Evolutionary conservation across 2,888 invertebrate genomes (phyloP), one percentile per base, ranked within the genome.

Genomic region (Escarpia spicata): DNA sequence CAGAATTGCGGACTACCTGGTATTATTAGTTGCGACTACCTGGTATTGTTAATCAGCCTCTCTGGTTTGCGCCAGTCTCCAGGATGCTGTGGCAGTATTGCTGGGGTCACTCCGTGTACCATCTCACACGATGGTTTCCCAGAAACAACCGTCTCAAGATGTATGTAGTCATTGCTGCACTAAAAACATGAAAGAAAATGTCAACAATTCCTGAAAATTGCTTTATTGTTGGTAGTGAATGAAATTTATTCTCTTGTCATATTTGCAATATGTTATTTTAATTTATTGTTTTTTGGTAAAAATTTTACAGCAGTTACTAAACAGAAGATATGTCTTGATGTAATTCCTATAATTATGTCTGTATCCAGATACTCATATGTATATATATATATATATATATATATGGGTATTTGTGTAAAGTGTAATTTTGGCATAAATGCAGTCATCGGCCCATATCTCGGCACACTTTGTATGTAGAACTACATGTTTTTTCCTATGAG

Each of bases 111-210:
- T 93, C 93, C 26, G 94, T 95, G 8, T 96, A 96, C 92, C 96
- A 96, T 93, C 94, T 95, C 19, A 94, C 95, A 19, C 92, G 95
- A 93, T 96, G 95, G 95, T 96, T 96, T 93, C 96, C 96, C 9
- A 94, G 95, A 89, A 95, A 95, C 93, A 96, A 96, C 94, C 94
- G 96, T 89, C 91, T 93, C 2, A 96, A 95, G 93, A 95, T 95
- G 96, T 96, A 94, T 94, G 95, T 95, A 92, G 26, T 75, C 26
- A 26, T 75, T 26, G 26, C 26, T 75, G 6, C 6, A 75, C 75
- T 75, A 75, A 3, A 15, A 75, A 75, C 19, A 75, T 75, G 75
- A n/a, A 75, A 26, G 75, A 75, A 75, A 75, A 75, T 75, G 75
- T 75, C 19, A n/a, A 75, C 19, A 26, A 26, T 75, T 4, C 75